Percentiles rank a stretch among this genome's conserved stretches.
Evolutionary conservation across 2,888 invertebrate species (phyloP).

Genomic region (Clunio marinus): DNA sequence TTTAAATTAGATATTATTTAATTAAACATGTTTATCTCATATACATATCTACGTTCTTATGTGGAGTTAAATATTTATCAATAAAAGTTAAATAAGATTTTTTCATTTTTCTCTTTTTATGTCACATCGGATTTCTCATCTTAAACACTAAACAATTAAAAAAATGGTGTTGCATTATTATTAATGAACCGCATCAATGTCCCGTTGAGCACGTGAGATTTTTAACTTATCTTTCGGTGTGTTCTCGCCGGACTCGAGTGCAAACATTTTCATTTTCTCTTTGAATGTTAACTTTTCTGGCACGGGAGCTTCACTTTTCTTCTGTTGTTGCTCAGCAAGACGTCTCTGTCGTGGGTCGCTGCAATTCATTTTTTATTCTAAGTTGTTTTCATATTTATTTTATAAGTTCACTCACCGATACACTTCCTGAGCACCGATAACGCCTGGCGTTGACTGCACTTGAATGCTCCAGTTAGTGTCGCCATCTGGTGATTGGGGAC

Average conservation of each 20-base stretch:
- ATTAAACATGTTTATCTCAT: neutral
- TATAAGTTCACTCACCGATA: slow-evolving; percentile 65
- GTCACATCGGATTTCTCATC: slow-evolving; percentile 26
- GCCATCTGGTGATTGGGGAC: slow-evolving; percentile 64
- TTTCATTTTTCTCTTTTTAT: neutral
- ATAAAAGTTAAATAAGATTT: slow-evolving; percentile 10
- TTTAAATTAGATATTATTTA: neutral
- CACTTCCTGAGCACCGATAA: slow-evolving; percentile 97
- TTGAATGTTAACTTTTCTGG: slow-evolving; percentile 94
- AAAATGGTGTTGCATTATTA: neutral
- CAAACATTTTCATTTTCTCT: slow-evolving; percentile 99
- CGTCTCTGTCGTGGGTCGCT: slow-evolving; percentile 87
- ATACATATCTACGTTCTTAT: neutral
- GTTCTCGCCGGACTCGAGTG: slow-evolving; percentile 90
- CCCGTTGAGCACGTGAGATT: slow-evolving; percentile 90
- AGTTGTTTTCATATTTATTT: slow-evolving; percentile 3
- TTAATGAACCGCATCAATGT: slow-evolving; percentile 75
- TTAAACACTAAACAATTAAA: neutral
- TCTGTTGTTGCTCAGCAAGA: slow-evolving; percentile 66
- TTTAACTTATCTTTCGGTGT: slow-evolving; percentile 94
- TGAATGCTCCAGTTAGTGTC: slow-evolving; percentile 49
- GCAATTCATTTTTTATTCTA: slow-evolving; percentile 42
- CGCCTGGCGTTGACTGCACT: slow-evolving; percentile 77
- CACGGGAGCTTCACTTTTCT: slow-evolving; percentile 52
- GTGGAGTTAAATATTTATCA: neutral